Evolutionary conservation across 2,113 vertebrate species (phyloP).

Genomic region (Labeo rohita): DNA sequence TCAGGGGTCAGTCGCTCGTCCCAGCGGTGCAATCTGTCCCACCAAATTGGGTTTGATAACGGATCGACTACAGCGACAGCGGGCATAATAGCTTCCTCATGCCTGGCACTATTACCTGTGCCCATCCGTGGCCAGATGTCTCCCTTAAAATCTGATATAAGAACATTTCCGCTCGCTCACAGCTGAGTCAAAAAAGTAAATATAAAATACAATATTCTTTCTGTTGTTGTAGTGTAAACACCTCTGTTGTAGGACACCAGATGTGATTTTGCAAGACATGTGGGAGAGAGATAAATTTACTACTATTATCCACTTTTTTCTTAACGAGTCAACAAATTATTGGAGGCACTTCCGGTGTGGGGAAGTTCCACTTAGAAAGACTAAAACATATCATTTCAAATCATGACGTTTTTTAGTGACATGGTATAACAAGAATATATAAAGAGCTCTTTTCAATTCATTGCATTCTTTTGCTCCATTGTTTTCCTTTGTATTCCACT

Average conservation of each 20-base stretch:
- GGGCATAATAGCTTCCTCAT: constrained; percentile 39
- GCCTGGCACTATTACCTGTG: constrained; percentile 15
- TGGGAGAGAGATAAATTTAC: background rate
- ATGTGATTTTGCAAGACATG: background rate
- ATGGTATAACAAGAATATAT: background rate
- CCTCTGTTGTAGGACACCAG: background rate
- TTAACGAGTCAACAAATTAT: background rate
- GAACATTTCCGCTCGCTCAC: background rate
- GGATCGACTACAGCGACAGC: constrained; percentile 36
- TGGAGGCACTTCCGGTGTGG: background rate
- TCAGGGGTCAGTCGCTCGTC: constrained; percentile 32
- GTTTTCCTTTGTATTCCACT: background rate
- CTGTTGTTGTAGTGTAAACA: background rate
- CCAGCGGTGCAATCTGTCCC: constrained; percentile 47
- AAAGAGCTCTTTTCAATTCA: background rate
- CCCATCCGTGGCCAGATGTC: constrained; percentile 25
- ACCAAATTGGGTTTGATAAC: constrained; percentile 57
- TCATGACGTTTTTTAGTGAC: background rate
- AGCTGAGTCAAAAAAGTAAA: background rate
- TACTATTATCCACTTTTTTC: background rate
- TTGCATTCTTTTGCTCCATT: background rate
- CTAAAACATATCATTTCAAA: background rate
- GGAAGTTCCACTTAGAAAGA: background rate
- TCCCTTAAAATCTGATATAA: constrained; percentile 23
- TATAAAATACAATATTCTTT: background rate